Percentiles rank a stretch among this genome's conserved stretches.
Evolutionary conservation across 2,888 invertebrate genomes (phyloP).

Genomic region (Lycophotia porphyrea): DNA sequence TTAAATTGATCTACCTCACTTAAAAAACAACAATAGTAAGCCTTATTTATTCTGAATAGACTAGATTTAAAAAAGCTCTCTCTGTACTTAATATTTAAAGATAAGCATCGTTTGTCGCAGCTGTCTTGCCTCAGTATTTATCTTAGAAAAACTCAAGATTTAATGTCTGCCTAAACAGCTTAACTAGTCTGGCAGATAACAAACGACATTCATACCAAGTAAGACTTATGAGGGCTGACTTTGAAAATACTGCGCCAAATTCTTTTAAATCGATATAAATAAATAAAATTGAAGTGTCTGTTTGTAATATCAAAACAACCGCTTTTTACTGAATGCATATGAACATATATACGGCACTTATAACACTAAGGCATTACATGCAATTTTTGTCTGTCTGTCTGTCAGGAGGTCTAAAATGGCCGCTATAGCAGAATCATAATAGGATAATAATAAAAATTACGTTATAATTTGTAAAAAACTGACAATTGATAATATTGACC

Average conservation of each 20-base stretch:
- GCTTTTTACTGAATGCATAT: too few species aligned
- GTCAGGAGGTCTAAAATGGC: too few species aligned
- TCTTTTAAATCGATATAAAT: neutral
- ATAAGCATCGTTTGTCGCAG: constrained; percentile 4
- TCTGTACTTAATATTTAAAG: constrained; percentile 7
- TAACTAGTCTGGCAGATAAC: neutral
- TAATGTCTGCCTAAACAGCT: neutral
- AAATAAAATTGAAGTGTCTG: too few species aligned
- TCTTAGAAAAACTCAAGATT: constrained; percentile 9
- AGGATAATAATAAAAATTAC: too few species aligned
- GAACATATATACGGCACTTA: too few species aligned
- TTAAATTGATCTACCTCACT: neutral
- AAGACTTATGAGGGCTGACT: neutral
- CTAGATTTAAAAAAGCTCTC: neutral
- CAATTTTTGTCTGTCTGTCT: too few species aligned
- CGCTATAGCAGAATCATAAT: too few species aligned
- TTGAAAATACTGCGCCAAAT: neutral
- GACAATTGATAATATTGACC: too few species aligned
- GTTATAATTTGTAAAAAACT: too few species aligned
- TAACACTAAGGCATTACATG: too few species aligned
- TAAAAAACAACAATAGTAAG: neutral
- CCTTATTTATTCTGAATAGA: neutral
- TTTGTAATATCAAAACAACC: too few species aligned
- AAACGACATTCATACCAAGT: neutral
- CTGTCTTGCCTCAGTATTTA: neutral